phyloP scores from a whole-genome alignment of 2,113 vertebrate species.

The Corythornis vintsioides region DNA sequence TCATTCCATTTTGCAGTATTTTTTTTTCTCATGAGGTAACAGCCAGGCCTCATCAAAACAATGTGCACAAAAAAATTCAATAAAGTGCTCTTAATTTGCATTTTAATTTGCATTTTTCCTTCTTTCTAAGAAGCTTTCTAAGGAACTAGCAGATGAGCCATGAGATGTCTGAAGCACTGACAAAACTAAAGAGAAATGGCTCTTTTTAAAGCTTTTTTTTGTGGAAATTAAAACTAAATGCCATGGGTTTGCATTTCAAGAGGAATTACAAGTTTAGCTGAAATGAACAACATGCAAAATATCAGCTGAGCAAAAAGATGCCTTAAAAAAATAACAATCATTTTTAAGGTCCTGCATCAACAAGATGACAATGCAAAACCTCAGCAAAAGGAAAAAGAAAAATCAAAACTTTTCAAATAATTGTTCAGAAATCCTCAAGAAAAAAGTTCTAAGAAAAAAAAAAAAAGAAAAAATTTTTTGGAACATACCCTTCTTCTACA shows the following conservation, averaged over 20 bases:
- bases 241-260: background rate
- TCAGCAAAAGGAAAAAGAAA: background rate
- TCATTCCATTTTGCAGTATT: background rate
- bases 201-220: background rate
- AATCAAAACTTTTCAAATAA: background rate
- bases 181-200: background rate
- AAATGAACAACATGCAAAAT: constrained; percentile 65
- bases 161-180: background rate
- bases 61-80: background rate
- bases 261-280: constrained; percentile 28
- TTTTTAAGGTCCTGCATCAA: background rate
- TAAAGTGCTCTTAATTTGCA: background rate
- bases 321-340: background rate
- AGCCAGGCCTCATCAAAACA: background rate
- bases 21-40: background rate
- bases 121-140: background rate
- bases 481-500: constrained; percentile 80
- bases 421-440: constrained; percentile 32
- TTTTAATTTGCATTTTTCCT: background rate
- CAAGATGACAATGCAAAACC: background rate
- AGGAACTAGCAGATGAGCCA: background rate
- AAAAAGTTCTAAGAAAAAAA: background rate
- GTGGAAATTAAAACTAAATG: constrained; percentile 29
- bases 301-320: constrained; percentile 12
- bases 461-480: background rate